Percentiles rank a stretch among this genome's conserved stretches.
phyloP scores from a whole-genome alignment of 2,888 invertebrate genomes.

The Rhorus exstirpatorius region DNA sequence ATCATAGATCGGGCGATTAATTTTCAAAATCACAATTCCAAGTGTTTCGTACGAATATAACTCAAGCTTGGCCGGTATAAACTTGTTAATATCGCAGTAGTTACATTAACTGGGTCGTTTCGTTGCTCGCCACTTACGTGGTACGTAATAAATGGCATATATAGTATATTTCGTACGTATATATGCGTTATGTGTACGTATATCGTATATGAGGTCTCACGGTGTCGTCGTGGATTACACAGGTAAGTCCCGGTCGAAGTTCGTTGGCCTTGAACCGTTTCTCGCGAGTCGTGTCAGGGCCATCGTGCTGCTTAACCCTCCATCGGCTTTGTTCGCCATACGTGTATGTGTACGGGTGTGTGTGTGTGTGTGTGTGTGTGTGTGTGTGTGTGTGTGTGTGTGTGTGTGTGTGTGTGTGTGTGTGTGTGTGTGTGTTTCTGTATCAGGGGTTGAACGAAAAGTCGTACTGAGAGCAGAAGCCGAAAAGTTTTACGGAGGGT shows the following conservation, averaged over 20 bases:
- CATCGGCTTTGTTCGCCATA: constrained; percentile 15
- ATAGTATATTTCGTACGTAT: constrained; percentile 9
- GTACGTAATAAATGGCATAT: constrained; percentile 55
- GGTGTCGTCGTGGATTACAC: constrained; percentile 32
- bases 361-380: not conserved
- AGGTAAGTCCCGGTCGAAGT: constrained; percentile 67
- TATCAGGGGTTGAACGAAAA: constrained; percentile 41
- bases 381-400: not conserved
- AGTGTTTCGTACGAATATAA: constrained; percentile 2
- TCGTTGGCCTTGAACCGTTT: constrained; percentile 70
- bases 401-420: not conserved
- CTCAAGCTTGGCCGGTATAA: no score
- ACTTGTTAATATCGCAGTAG: constrained; percentile 9
- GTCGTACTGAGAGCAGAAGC: constrained; percentile 1
- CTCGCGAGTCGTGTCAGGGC: constrained; percentile 68
- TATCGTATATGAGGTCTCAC: constrained; percentile 29
- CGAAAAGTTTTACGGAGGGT: constrained; percentile 36
- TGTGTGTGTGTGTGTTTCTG: not conserved
- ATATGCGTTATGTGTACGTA: constrained; percentile 12
- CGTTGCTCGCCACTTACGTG: constrained; percentile 58
- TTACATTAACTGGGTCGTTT: constrained; percentile 50
- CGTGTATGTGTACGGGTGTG: not conserved
- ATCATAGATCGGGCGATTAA: not conserved
- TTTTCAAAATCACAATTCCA: constrained; percentile 7
- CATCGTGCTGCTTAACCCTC: constrained; percentile 49